These are phyloP conservation scores for Petrocephalus sullivani DNA, from an alignment of 2,797 vertebrate genomes.

Conservation along the genomic window DNA sequence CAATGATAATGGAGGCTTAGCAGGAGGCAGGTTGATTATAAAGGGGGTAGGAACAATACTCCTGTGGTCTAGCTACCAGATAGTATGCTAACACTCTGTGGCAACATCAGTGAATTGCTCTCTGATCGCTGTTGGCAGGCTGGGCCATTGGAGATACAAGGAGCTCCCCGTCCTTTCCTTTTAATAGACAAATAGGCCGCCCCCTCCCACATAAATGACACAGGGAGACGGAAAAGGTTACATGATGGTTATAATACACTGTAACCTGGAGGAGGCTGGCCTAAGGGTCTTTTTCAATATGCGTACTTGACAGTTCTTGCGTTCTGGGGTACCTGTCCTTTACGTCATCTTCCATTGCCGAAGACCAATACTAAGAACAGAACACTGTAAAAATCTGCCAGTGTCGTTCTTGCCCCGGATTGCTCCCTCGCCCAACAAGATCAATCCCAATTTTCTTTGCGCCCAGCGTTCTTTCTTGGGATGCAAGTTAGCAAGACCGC, in stretches of 20 bases:
- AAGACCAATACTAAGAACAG: neutral
- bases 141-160: neutral
- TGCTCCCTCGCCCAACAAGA: neutral
- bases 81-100: neutral
- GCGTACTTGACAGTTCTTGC: neutral
- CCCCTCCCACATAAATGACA: neutral
- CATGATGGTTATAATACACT: neutral
- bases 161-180: neutral
- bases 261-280: neutral
- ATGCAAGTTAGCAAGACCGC: neutral
- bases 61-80: neutral
- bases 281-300: neutral
- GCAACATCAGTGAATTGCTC: neutral
- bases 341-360: neutral
- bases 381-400: neutral
- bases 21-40: slow-evolving; percentile 22
- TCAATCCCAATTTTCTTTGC: neutral
- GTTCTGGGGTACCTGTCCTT: neutral
- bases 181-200: neutral
- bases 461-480: neutral
- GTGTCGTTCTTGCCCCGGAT: neutral
- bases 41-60: neutral
- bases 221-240: neutral
- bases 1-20: slow-evolving; percentile 36
- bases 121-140: neutral